phyloP scores from a whole-genome alignment of 2,113 vertebrate genomes.

The Turnix velox region DNA sequence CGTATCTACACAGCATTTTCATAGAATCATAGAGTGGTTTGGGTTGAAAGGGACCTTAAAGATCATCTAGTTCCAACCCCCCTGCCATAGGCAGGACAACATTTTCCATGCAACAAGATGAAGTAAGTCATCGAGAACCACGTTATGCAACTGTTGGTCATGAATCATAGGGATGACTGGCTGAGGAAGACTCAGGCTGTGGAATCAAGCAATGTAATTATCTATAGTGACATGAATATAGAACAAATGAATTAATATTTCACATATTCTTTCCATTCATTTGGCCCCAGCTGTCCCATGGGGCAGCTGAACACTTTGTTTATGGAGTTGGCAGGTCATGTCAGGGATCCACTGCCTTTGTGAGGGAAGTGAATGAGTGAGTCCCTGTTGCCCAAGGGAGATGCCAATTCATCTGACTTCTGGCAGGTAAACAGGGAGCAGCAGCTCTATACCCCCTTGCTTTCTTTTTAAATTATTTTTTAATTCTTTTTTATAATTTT shows the following conservation, averaged over 20 bases:
- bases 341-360: background rate
- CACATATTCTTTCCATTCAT: background rate
- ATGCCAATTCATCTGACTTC: background rate
- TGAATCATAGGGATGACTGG: constrained; percentile 22
- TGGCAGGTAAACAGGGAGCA: background rate
- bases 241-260: constrained; percentile 35
- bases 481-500: background rate
- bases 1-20: constrained; percentile 47
- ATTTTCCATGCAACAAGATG: constrained; percentile 34
- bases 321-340: background rate
- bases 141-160: background rate
- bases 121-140: constrained; percentile 25
- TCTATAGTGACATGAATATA: constrained; percentile 17
- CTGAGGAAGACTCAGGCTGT: background rate
- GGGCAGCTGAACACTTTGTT: background rate
- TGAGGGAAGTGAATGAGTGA: background rate
- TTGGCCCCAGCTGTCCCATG: background rate
- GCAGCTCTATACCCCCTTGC: background rate
- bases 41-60: too few relatives aligned
- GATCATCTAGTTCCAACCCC: too few relatives aligned
- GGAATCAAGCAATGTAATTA: constrained; percentile 13
- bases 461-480: background rate
- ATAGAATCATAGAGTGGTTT: too few relatives aligned
- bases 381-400: background rate
- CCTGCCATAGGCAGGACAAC: too few relatives aligned